phyloP scores from a whole-genome alignment of 2,888 invertebrate genomes.

The Meloe dianella region DNA sequence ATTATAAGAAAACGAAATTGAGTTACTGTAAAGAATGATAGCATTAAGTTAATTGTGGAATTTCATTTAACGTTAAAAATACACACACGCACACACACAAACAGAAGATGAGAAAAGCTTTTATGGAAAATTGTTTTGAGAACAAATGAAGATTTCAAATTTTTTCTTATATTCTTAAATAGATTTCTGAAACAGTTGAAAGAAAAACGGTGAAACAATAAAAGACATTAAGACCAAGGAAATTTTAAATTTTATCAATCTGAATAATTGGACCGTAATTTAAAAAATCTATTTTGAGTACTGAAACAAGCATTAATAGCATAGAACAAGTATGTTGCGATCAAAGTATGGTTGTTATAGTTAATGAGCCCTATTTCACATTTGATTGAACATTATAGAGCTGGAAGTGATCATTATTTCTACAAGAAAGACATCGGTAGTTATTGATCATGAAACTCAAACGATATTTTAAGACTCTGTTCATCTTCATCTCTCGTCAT shows the following conservation, averaged over 20 bases:
- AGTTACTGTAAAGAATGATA: background rate
- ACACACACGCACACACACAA: too few relatives aligned
- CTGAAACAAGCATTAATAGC: too few relatives aligned
- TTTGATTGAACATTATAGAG: background rate
- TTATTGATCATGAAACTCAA: background rate
- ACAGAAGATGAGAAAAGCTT: background rate
- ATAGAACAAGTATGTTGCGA: too few relatives aligned
- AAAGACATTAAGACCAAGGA: too few relatives aligned
- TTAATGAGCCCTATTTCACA: background rate
- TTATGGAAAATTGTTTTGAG: background rate
- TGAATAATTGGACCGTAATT: too few relatives aligned
- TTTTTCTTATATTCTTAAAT: background rate
- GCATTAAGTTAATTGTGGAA: background rate
- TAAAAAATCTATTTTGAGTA: too few relatives aligned
- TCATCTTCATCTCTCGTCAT: too few relatives aligned
- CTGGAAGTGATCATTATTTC: background rate
- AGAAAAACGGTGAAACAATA: background rate
- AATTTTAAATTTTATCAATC: too few relatives aligned
- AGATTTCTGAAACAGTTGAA: background rate
- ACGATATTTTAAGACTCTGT: too few relatives aligned
- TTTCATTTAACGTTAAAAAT: background rate
- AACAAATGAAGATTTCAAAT: background rate
- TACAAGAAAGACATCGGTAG: background rate
- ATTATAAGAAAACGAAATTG: background rate
- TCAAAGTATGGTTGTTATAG: too few relatives aligned